Conservation (phyloP, 30 jellyfish, hydroid and myxozoan genomes). For the Aurelia aurita region DNA sequence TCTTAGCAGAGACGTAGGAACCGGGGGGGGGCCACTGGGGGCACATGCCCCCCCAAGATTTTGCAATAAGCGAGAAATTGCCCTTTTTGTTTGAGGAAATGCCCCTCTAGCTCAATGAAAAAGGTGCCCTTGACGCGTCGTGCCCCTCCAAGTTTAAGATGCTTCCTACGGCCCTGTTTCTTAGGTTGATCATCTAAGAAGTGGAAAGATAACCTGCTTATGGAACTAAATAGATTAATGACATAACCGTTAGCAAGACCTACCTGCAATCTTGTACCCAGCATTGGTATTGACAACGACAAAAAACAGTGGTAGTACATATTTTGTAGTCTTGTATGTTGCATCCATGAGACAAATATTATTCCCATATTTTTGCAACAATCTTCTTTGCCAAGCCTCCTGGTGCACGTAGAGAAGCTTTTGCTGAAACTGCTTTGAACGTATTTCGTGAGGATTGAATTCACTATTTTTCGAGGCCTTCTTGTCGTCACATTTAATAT, state of each 20-base stretch:
- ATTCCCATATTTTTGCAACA: slow-evolving; percentile 9
- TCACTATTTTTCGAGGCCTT: background rate
- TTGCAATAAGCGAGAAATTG: no score
- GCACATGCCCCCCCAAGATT: no score
- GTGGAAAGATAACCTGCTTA: no score
- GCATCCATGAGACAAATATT: slow-evolving; percentile 19
- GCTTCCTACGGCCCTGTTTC: no score
- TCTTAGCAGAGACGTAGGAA: no score
- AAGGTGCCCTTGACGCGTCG: no score
- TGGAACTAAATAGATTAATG: background rate
- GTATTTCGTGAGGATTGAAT: slow-evolving; percentile 8
- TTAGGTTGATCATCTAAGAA: no score
- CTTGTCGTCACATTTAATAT: background rate
- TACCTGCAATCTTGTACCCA: slow-evolving; percentile 29
- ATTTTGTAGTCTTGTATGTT: slow-evolving; percentile 18
- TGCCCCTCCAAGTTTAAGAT: no score
- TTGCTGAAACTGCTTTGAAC: slow-evolving; percentile 9
- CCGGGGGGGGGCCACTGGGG: no score
- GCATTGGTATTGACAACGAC: slow-evolving; percentile 20
- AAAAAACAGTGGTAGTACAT: slow-evolving; percentile 6
- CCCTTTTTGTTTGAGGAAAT: no score
- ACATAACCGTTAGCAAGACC: background rate
- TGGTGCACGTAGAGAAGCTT: background rate
- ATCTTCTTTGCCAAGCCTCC: slow-evolving; percentile 3
- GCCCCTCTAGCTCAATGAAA: no score